phyloP scores from a whole-genome alignment of 1,140 invertebrate genomes.

The Drosophila rufa region DNA sequence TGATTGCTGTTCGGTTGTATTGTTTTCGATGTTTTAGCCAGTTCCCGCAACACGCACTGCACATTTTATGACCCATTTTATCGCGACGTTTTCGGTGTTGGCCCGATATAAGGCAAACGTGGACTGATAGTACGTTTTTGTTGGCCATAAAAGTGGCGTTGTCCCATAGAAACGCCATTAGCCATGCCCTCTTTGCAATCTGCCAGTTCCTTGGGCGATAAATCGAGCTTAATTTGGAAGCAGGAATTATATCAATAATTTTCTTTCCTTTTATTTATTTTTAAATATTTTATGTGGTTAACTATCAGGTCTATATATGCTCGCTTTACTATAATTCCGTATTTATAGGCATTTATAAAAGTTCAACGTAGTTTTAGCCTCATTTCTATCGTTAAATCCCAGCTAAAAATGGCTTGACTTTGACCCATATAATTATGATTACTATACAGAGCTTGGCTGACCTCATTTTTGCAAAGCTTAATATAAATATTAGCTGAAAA shows the following conservation, averaged over 20 bases:
- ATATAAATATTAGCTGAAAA: neutral
- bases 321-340: neutral
- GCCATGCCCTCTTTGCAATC: slow-evolving; percentile 12
- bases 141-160: slow-evolving; percentile 49
- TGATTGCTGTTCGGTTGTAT: slow-evolving; percentile 51
- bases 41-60: slow-evolving; percentile 42
- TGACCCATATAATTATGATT: slow-evolving; percentile 20
- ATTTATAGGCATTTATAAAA: slow-evolving; percentile 1
- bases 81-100: slow-evolving; percentile 47
- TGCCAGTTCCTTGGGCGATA: neutral
- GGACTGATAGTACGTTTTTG: slow-evolving; percentile 56
- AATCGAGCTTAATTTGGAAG: neutral
- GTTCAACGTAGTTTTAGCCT: too few relatives aligned
- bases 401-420: slow-evolving; percentile 21
- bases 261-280: too few relatives aligned
- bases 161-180: slow-evolving; percentile 59
- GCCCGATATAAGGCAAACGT: slow-evolving; percentile 59
- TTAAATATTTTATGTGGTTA: neutral
- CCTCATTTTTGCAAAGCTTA: slow-evolving; percentile 18
- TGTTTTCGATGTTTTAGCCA: slow-evolving; percentile 17
- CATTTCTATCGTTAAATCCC: too few relatives aligned
- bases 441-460: slow-evolving; percentile 3
- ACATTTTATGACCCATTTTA: slow-evolving; percentile 72
- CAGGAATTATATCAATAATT: neutral
- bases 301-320: too few relatives aligned